Conservation (phyloP, 2,888 invertebrate genomes). For the Catonia carolina region DNA sequence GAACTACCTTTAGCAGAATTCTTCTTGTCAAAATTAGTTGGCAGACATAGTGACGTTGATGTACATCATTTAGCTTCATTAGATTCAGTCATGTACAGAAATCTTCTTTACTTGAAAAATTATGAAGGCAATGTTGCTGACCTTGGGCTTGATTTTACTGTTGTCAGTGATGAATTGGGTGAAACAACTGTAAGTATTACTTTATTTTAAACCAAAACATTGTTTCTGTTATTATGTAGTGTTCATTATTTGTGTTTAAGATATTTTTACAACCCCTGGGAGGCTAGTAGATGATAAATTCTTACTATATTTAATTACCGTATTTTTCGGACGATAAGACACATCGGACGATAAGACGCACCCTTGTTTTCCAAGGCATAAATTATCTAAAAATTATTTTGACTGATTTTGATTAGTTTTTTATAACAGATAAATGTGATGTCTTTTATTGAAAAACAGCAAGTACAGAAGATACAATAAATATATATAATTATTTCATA, state of each 20-base stretch:
- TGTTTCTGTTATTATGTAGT: constrained; percentile 5
- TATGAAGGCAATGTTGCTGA: constrained; percentile 82
- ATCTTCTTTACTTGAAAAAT: constrained; percentile 78
- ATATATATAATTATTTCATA: too few relatives aligned
- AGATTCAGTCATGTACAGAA: constrained; percentile 87
- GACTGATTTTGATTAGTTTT: too few relatives aligned
- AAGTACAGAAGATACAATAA: too few relatives aligned
- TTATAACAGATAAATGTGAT: too few relatives aligned
- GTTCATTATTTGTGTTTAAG: neutral
- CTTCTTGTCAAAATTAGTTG: constrained; percentile 82
- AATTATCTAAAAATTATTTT: too few relatives aligned
- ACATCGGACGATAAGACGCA: too few relatives aligned
- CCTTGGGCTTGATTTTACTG: constrained; percentile 86
- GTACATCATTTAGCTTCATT: constrained; percentile 90
- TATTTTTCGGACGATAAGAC: too few relatives aligned
- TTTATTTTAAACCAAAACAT: constrained; percentile 17
- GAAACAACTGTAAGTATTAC: constrained; percentile 63
- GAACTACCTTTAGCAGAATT: constrained; percentile 95
- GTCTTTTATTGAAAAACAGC: too few relatives aligned
- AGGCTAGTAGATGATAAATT: too few relatives aligned
- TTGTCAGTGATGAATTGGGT: constrained; percentile 82
- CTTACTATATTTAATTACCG: neutral
- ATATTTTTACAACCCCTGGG: neutral
- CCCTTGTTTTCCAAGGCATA: too few relatives aligned
- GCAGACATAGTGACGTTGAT: constrained; percentile 69